Evolutionary conservation across 2,888 invertebrate genomes (phyloP), one percentile per base, ranked within the genome.

Genomic region (Autographa gamma): DNA sequence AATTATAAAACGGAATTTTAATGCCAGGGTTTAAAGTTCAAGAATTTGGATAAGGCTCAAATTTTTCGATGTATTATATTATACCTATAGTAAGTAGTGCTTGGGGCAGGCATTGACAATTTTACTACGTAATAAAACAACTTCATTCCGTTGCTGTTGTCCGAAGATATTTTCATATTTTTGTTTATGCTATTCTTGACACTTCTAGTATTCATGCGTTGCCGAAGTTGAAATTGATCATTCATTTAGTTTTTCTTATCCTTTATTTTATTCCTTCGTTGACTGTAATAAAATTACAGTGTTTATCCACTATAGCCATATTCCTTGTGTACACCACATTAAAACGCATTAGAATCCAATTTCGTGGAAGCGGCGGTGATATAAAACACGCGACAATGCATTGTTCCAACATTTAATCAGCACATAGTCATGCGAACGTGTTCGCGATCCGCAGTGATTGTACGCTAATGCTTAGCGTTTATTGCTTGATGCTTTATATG

Each of bases 341-440:
- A 25, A n/a, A 14, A 34, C 54, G 63, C 38, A 32, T 32, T 66
- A 59, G 34, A 19, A 13, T n/a, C 59, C 48, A 14, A 32, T 80
- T 76, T 76, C 41, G 60, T 76, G 63, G 76, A 66, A 76, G 41
- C 54, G 48, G 48, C 43, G 61, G 62, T n/a, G 61, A 60, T 62
- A 76, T 80, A 54, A 38, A 75, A 66, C 83, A 83, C 73, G 81
- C 83, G 61, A 25, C 54, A 73, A 11, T 65, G 75, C 69, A 81
- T 77, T 81, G 79, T 78, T 78, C 59, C 59, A 66, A 14, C 41
- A 75, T 81, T 65, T 78, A 65, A 72, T 77, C 73, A 69, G 60
- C 54, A 19, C 64, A 76, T 77, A 74, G 83, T 66, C 81, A 77
- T 74, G 80, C 81, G 74, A 73, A 73, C 60, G 64, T 74, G 74